These are phyloP conservation scores for Sarotherodon lohbergeri DNA, from an alignment of 2,113 vertebrate genomes.

Conservation along the genomic window DNA sequence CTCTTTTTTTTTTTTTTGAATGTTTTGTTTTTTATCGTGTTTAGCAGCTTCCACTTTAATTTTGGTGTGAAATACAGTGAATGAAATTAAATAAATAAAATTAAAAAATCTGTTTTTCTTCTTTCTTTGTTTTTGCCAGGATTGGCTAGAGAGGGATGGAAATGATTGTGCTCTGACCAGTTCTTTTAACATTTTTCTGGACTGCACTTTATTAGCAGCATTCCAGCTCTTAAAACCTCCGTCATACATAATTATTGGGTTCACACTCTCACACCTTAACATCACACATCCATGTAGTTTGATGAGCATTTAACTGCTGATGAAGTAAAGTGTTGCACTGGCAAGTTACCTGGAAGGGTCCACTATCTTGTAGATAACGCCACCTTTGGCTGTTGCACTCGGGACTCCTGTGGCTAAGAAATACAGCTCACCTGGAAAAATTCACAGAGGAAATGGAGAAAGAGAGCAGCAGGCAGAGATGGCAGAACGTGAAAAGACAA, in stretches of 20 bases:
- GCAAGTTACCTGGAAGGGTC: conserved; percentile 75
- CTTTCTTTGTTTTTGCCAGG: background rate
- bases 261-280: background rate
- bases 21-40: background rate
- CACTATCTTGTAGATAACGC: conserved; percentile 76
- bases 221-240: background rate
- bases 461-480: background rate
- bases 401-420: conserved; percentile 73
- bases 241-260: background rate
- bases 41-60: background rate
- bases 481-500: background rate
- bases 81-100: background rate
- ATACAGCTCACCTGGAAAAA: conserved; percentile 73
- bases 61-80: background rate
- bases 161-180: background rate
- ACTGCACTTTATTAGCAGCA: background rate
- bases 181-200: background rate
- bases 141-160: background rate
- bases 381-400: conserved; percentile 68
- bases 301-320: background rate
- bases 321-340: background rate
- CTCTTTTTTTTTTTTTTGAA: background rate
- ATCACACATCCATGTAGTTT: background rate
- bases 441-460: background rate
- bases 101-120: background rate